Base-by-base conservation (phyloP, 2,888 invertebrate species). In the Chaetoderma sp. region DNA sequence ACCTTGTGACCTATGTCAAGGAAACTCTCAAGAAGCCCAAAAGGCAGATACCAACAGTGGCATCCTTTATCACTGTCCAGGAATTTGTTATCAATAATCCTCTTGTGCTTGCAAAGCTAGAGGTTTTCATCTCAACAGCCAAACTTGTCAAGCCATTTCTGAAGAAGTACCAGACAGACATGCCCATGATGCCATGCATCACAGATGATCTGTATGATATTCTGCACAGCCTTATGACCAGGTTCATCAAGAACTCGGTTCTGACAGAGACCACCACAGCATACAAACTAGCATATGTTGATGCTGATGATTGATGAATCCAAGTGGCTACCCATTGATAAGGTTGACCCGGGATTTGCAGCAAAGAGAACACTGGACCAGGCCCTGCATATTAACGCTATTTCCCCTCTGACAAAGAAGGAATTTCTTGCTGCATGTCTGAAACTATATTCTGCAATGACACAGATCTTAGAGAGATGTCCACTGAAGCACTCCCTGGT, bases 381-480 rank as follows among this genome's bases (percentile, higher is more conserved):
- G 6, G 49, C 32, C 4, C 4, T 4, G 3, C 28, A 18, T n/a
- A n/a, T 5, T 1, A 54, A 54, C 30, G n/a, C n/a, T n/a, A n/a
- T n/a, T n/a, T n/a, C n/a, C n/a, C n/a, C n/a, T n/a, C n/a, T n/a
- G n/a, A n/a, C n/a, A n/a, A n/a, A n/a, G n/a, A n/a, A n/a, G n/a
- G n/a, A n/a, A n/a, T n/a, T n/a, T n/a, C n/a, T n/a, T n/a, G n/a
- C n/a, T n/a, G n/a, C n/a, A n/a, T n/a, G n/a, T n/a, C n/a, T n/a
- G n/a, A n/a, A n/a, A n/a, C n/a, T n/a, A n/a, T n/a, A n/a, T n/a
- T n/a, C n/a, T n/a, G n/a, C n/a, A n/a, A n/a, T n/a, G n/a, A n/a
- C n/a, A 6, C 58, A 39, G 55, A 45, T 68, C 1, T 13, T 44
- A 25, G 49, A 57, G n/a, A 67, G 64, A 42, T 57, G 56, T 33